Base-by-base conservation (phyloP, 1,140 invertebrate genomes). In the Meloidogyne exigua region DNA sequence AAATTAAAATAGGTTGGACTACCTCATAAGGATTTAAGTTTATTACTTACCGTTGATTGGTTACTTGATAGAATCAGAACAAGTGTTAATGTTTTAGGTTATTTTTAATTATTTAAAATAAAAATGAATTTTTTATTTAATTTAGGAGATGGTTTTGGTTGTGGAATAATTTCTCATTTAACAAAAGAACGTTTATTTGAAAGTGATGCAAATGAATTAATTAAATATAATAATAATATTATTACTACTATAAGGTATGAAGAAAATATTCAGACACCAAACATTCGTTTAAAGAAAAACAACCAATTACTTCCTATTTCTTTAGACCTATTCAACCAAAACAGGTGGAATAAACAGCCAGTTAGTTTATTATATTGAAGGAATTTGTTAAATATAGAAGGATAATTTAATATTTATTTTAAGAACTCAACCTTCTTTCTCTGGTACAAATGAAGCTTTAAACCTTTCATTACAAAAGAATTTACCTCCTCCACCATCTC, bases 21-120 rank as follows among this genome's bases (percentile, higher is more conserved):
- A 68, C 94, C 95, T 62, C 92, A 93, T 12, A 92, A 95, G 87
- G 94, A 96, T 87, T 92, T 96, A 21, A 92, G 93, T 18, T 90
- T 95, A 23, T 94, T 98, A 82, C 91, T 97, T 66, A 93, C 95
- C 18, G 44, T 49, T 12, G 44, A 49, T 18, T 49, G 44, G 44
- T 15, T 49, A 15, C 44, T 95, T 76, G 95, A 96, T 89, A 93
- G 95, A 79, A 95, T 97, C 90, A 91, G 95, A 69, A 98, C 95
- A 64, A 93, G 94, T 79, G 94, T 96, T 77, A 98, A 98, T 88
- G 95, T 98, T 18, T 91, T 95, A 83, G 75, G 75, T 26, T 26
- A 77, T 67, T 26, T n/a, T n/a, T n/a, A n/a, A n/a, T n/a, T n/a
- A n/a, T n/a, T n/a, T n/a, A n/a, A n/a, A n/a, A n/a, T n/a, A n/a